Evolutionary conservation across 2,888 invertebrate species (phyloP).

Genomic region (Heterodera filipjevi): DNA sequence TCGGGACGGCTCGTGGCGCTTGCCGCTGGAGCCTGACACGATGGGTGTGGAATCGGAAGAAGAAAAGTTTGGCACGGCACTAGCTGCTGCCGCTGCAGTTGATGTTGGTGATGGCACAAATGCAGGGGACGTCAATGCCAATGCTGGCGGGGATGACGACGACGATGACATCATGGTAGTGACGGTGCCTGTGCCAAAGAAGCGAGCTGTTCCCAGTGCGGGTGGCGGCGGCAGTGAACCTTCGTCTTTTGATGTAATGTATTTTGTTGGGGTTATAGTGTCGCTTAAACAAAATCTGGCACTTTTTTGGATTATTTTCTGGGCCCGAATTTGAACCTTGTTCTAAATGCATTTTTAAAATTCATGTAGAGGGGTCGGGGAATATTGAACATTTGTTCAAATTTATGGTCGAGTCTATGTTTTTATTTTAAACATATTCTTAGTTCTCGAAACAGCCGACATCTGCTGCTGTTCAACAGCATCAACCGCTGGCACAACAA

Average conservation of each 20-base stretch:
- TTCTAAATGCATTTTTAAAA: too few relatives aligned
- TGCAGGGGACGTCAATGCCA: not conserved
- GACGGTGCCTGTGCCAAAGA: not conserved
- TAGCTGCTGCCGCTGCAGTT: not conserved
- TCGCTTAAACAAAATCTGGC: too few relatives aligned
- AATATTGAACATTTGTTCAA: too few relatives aligned
- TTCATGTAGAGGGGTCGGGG: too few relatives aligned
- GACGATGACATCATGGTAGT: constrained; percentile 28
- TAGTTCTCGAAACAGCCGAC: too few relatives aligned
- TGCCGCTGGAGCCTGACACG: not conserved
- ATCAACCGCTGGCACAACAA: not conserved
- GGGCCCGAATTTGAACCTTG: too few relatives aligned
- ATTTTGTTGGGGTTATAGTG: too few relatives aligned
- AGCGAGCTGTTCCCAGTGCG: not conserved
- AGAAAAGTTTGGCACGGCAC: not conserved
- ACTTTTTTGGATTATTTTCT: too few relatives aligned
- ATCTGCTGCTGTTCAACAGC: too few relatives aligned
- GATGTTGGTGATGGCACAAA: not conserved
- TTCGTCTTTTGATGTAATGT: not conserved
- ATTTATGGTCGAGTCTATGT: too few relatives aligned
- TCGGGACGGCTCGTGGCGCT: constrained; percentile 55
- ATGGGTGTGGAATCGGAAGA: constrained; percentile 11
- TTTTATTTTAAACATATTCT: too few relatives aligned
- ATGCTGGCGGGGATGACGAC: constrained; percentile 13
- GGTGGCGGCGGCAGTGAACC: not conserved